Percentiles rank a stretch among this genome's conserved stretches.
Evolutionary conservation across 2,113 vertebrate genomes (phyloP).

Genomic region (Mastomys natalensis): DNA sequence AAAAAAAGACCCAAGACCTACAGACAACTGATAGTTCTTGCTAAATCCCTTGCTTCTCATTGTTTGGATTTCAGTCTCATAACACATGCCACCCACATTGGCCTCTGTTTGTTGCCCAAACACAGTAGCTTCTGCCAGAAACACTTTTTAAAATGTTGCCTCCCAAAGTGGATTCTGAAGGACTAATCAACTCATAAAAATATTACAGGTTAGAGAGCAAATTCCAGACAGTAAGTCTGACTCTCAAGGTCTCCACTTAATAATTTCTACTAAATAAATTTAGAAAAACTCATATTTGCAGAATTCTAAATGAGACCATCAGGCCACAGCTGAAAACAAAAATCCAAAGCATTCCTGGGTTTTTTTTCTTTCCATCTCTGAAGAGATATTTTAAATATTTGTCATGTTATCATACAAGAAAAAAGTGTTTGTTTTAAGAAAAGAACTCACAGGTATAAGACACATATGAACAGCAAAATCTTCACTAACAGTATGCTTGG

Average conservation of each 20-base stretch:
- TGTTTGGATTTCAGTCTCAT: slow-evolving; percentile 45
- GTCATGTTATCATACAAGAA: slow-evolving; percentile 34
- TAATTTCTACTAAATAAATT: slow-evolving; percentile 65
- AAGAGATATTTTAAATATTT: slow-evolving; percentile 51
- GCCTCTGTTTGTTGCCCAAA: slow-evolving; percentile 29
- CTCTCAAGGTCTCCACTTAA: slow-evolving; percentile 64
- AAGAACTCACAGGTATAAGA: neutral
- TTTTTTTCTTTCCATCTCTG: slow-evolving; percentile 39
- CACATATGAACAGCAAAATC: slow-evolving; percentile 40
- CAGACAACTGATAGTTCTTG: slow-evolving; percentile 37
- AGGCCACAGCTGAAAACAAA: neutral
- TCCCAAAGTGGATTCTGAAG: slow-evolving; percentile 54
- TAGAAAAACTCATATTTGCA: slow-evolving; percentile 46
- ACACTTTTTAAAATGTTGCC: slow-evolving; percentile 42
- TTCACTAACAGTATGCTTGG: slow-evolving; percentile 25
- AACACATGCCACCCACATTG: slow-evolving; percentile 51
- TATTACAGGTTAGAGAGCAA: slow-evolving; percentile 71
- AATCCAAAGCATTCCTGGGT: slow-evolving; percentile 29
- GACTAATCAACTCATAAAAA: slow-evolving; percentile 69
- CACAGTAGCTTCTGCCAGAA: slow-evolving; percentile 30
- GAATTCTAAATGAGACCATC: slow-evolving; percentile 36
- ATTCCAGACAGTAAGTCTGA: slow-evolving; percentile 60
- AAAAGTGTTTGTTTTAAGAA: neutral
- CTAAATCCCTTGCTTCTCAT: slow-evolving; percentile 47
- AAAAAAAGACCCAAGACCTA: neutral